phyloP scores from a whole-genome alignment of 2,113 vertebrate genomes.

The Phoenicopterus ruber region DNA sequence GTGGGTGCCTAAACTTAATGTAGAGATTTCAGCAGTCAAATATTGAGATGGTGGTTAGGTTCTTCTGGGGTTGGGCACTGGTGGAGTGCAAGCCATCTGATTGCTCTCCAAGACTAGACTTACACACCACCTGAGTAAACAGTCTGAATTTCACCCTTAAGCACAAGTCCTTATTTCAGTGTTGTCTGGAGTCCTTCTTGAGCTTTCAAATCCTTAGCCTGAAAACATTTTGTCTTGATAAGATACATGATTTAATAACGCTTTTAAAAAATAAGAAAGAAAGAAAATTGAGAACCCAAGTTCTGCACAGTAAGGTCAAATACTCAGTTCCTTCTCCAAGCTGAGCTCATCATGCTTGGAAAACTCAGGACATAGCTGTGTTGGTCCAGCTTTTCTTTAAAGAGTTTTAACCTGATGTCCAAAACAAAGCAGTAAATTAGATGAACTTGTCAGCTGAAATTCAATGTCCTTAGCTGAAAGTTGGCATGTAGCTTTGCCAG shows the following conservation, averaged over 20 bases:
- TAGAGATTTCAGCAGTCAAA: not conserved
- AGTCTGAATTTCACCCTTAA: not conserved
- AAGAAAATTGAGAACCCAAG: not conserved
- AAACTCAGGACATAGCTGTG: not conserved
- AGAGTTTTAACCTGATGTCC: conserved; percentile 49
- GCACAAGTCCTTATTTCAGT: not conserved
- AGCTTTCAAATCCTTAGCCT: not conserved
- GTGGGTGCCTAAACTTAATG: not conserved
- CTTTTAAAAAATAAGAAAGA: not conserved
- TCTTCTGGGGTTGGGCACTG: not conserved
- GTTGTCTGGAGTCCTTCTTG: not conserved
- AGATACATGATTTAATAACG: not conserved
- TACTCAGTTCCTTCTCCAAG: not conserved
- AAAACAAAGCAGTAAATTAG: conserved; percentile 71
- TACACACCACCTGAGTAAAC: not conserved
- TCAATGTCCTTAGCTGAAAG: conserved; percentile 38
- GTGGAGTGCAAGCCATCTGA: not conserved
- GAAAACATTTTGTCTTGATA: not conserved
- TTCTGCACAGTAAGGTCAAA: not conserved
- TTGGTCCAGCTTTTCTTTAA: conserved; percentile 27
- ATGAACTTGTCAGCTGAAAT: conserved; percentile 57
- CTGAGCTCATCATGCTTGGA: conserved; percentile 38
- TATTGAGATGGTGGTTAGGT: not conserved
- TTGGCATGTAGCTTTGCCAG: conserved; percentile 50
- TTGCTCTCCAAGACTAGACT: not conserved